Evolutionary conservation across 2,113 vertebrate genomes (phyloP).

Genomic region (Scophthalmus maximus): DNA sequence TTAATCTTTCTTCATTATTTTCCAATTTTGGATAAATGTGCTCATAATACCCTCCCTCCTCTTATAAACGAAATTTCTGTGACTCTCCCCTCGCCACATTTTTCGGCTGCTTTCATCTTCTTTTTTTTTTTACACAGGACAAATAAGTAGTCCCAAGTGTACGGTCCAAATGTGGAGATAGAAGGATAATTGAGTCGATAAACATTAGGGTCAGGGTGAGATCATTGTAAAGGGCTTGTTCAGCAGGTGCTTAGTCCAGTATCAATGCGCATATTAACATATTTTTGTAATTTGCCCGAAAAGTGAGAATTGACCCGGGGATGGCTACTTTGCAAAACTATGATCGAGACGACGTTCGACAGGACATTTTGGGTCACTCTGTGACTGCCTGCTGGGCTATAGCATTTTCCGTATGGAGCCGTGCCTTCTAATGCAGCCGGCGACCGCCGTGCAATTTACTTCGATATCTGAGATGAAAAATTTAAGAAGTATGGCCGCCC

Average conservation of each 20-base stretch:
- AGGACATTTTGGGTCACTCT: constrained; percentile 57
- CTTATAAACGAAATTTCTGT: constrained; percentile 83
- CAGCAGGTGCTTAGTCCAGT: constrained; percentile 69
- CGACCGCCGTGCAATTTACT: constrained; percentile 64
- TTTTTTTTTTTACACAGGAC: constrained; percentile 74
- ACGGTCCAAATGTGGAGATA: constrained; percentile 75
- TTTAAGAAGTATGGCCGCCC: constrained; percentile 60
- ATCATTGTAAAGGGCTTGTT: constrained; percentile 75
- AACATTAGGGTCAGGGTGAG: constrained; percentile 79
- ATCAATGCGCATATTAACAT: constrained; percentile 71
- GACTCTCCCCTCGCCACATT: constrained; percentile 70
- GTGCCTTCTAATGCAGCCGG: constrained; percentile 58
- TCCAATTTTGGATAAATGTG: constrained; percentile 87
- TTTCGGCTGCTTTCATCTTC: constrained; percentile 85
- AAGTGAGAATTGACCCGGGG: constrained; percentile 64
- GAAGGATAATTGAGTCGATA: constrained; percentile 85
- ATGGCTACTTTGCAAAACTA: constrained; percentile 53
- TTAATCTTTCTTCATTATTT: constrained; percentile 90
- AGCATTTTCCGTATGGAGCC: constrained; percentile 24
- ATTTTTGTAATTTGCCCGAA: constrained; percentile 68
- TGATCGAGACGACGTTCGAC: constrained; percentile 67
- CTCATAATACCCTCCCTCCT: constrained; percentile 79
- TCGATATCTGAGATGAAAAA: constrained; percentile 66
- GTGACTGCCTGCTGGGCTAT: constrained; percentile 28
- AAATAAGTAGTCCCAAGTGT: constrained; percentile 74